Percentiles rank a stretch among this genome's conserved stretches.
Conservation (phyloP, 2,113 vertebrate genomes). For the Raja brachyura region DNA sequence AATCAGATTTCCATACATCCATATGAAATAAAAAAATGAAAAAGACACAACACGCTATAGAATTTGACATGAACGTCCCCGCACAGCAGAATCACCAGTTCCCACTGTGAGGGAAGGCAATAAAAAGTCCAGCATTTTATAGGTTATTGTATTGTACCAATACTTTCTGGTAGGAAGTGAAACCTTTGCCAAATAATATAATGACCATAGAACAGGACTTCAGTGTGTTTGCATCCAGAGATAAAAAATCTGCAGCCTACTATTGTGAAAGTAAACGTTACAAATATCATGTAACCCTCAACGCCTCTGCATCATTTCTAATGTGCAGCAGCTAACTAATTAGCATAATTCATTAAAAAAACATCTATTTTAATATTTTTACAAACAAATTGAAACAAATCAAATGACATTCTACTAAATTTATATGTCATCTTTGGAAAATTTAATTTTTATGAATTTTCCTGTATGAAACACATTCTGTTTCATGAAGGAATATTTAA, state of each 20-base stretch:
- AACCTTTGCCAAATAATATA: background rate
- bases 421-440: background rate
- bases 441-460: constrained; percentile 27
- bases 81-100: too few species aligned
- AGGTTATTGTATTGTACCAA: background rate
- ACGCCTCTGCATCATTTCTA: background rate
- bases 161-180: background rate
- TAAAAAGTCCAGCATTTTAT: background rate
- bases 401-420: background rate
- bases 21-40: too few species aligned
- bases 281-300: background rate
- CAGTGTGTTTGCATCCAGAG: background rate
- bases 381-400: background rate
- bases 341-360: background rate
- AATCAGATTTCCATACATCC: too few species aligned
- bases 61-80: too few species aligned
- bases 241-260: background rate
- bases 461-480: background rate
- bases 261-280: background rate
- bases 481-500: background rate
- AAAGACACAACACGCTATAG: too few species aligned
- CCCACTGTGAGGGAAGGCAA: too few species aligned
- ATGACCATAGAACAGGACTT: background rate
- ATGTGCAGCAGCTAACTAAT: background rate
- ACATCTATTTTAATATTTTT: background rate